Base-by-base conservation (phyloP, 2,797 vertebrate genomes). In the Siniperca undulata region DNA sequence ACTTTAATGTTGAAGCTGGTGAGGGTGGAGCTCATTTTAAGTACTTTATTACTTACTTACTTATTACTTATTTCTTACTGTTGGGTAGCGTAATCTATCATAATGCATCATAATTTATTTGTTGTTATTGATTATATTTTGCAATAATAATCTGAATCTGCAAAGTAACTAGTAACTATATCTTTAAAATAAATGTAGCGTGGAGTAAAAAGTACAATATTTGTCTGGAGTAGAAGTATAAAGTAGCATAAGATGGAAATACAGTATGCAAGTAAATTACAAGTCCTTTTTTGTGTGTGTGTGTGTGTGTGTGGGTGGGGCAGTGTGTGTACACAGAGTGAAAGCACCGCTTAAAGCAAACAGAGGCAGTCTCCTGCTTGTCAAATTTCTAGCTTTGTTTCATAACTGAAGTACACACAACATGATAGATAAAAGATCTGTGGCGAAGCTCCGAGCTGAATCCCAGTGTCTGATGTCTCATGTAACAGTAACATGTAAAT, bases 301-400 rank as follows among this genome's bases (percentile, higher is more conserved):
- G 5, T 1, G 11, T 9, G 27, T 27, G 27, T 27, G 27, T 27
- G 27, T 27, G 5, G 0, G 11, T 10, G 42, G 12, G 42, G 42
- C 11, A 5, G 36, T 0, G 36, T 0, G 71, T 70, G 82, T 80
- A 81, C 77, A 53, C 58, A 74, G 65, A 86, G 76, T 86, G 59
- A 87, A 90, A 78, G 80, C 56, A 24, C 40, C 6, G 72, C 86
- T 86, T 30, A 17, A 72, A 82, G 87, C 83, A 76, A 77, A 70
- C 56, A 65, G 40, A 83, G 61, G 40, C 62, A 53, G 72, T 55
- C 59, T 55, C 70, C 58, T 69, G 24, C 78, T 77, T 78, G 56
- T 84, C 80, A 86, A 80, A 89, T 73, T 82, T 69, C 30, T 78
- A 62, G 64, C 71, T 80, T 73, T 60, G 48, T 80, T 74, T 85